phyloP scores from a whole-genome alignment of 2,113 vertebrate species.

The Sterrhoptilus dennistouni region DNA sequence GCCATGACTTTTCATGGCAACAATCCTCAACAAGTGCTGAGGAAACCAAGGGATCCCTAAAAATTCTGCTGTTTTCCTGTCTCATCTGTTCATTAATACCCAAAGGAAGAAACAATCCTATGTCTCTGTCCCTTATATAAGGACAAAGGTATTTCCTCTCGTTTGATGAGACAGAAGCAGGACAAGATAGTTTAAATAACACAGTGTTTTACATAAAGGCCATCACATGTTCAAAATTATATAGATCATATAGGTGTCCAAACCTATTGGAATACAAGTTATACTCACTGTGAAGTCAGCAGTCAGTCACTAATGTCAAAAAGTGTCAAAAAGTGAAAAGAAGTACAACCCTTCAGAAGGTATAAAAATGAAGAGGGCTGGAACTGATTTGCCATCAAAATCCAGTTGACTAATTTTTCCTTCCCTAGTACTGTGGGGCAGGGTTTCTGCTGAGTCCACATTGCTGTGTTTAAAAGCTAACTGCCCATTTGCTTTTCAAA shows the following conservation, averaged over 20 bases:
- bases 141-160: background rate
- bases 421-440: rapidly evolving
- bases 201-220: background rate
- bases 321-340: background rate
- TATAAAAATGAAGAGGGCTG: background rate
- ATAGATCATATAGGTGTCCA: rapidly evolving
- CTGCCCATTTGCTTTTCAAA: background rate
- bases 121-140: background rate
- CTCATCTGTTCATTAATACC: background rate
- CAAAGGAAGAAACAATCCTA: background rate
- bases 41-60: background rate
- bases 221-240: background rate
- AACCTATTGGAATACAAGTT: rapidly evolving
- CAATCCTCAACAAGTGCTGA: background rate
- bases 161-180: background rate
- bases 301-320: background rate
- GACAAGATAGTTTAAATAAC: background rate
- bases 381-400: background rate
- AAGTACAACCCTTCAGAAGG: background rate
- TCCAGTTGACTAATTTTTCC: background rate
- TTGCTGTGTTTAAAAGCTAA: background rate
- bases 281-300: background rate
- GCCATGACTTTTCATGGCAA: background rate
- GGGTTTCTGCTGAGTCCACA: background rate
- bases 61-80: background rate